Conservation (phyloP, 1,140 invertebrate species). For the Bathynomus jamesi region DNA sequence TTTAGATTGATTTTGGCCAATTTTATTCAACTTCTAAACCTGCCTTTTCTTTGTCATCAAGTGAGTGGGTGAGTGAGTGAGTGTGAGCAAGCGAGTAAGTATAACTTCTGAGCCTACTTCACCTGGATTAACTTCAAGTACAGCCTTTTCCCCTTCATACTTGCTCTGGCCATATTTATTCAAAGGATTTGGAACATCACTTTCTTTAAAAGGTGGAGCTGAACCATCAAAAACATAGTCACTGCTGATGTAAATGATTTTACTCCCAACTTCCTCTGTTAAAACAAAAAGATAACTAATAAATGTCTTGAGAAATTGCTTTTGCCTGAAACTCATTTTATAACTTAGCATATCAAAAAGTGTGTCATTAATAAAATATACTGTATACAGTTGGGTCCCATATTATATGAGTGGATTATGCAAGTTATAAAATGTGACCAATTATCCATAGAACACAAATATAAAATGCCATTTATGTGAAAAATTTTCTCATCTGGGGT, state of each 20-base stretch:
- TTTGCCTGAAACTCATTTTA: too few relatives aligned
- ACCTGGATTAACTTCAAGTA: conserved; percentile 41
- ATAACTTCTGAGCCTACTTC: too few relatives aligned
- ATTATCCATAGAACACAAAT: too few relatives aligned
- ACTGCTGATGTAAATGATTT: conserved; percentile 51
- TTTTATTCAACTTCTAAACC: too few relatives aligned
- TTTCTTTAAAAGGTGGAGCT: conserved; percentile 47
- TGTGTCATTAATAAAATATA: neutral
- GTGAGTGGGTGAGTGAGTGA: too few relatives aligned
- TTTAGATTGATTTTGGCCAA: too few relatives aligned
- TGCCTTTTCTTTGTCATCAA: too few relatives aligned
- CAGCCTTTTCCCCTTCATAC: conserved; percentile 47
- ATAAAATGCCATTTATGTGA: too few relatives aligned
- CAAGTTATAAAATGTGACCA: too few relatives aligned
- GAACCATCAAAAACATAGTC: conserved; percentile 56
- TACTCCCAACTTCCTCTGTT: conserved; percentile 19
- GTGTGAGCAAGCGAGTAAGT: too few relatives aligned
- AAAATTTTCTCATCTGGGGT: too few relatives aligned
- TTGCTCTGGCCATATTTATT: conserved; percentile 53
- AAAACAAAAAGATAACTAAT: conserved; percentile 22
- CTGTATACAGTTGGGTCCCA: neutral
- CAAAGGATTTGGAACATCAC: conserved; percentile 46
- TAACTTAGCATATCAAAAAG: neutral
- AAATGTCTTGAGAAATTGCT: too few relatives aligned
- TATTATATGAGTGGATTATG: neutral